Evolutionary conservation across 2,888 invertebrate species (phyloP).

Genomic region (Eugnorisma glareosa): DNA sequence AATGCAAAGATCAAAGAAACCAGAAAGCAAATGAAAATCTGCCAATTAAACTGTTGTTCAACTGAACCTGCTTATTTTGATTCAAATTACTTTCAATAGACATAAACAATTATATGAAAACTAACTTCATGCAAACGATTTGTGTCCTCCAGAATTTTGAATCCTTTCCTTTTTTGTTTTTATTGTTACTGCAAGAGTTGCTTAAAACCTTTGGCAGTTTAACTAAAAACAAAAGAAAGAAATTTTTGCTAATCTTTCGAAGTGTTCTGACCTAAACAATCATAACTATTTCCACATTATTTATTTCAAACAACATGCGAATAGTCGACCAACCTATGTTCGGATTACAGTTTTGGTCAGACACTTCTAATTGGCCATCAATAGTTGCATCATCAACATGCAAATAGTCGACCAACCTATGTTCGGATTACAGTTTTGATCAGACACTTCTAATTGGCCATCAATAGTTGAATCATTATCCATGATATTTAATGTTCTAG

Average conservation of each 20-base stretch:
- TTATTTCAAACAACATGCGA: neutral
- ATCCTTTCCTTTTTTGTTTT: neutral
- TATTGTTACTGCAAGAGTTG: neutral
- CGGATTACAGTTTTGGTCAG: neutral
- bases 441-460: neutral
- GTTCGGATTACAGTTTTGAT: neutral
- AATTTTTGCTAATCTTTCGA: neutral
- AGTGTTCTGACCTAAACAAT: neutral
- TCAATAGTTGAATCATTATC: neutral
- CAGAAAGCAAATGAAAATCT: constrained; percentile 14
- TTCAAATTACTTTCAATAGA: constrained; percentile 24
- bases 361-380: too few relatives aligned
- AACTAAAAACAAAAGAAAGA: neutral
- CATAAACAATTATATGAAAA: constrained; percentile 11
- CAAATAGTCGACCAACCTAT: neutral
- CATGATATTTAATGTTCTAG: neutral
- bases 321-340: neutral
- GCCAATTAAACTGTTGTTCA: neutral
- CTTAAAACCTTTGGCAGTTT: neutral
- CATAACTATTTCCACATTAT: neutral
- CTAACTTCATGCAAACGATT: constrained; percentile 14
- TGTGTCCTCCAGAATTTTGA: neutral
- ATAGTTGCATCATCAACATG: too few relatives aligned
- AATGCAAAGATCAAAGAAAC: constrained; percentile 8
- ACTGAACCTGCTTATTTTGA: neutral